These are phyloP conservation scores for Elanoides forficatus DNA, from an alignment of 2,113 vertebrate genomes.

Conservation along the genomic window DNA sequence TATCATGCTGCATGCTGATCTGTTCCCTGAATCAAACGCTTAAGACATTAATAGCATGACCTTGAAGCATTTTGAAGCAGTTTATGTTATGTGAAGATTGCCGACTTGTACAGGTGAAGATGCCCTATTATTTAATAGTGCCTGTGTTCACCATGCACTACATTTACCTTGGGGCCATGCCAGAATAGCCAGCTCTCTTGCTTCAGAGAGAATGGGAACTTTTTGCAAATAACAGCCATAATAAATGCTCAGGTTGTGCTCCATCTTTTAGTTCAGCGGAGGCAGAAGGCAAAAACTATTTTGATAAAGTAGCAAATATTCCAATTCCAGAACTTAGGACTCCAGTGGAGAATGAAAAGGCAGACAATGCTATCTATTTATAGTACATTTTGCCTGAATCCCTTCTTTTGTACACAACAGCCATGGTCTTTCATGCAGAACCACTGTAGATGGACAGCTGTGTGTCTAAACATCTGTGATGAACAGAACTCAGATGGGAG, in stretches of 20 bases:
- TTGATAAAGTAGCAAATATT: slow-evolving; percentile 64
- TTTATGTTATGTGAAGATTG: not conserved
- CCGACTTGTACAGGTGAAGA: not conserved
- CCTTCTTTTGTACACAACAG: slow-evolving; percentile 64
- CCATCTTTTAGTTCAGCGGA: slow-evolving; percentile 9
- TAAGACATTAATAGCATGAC: slow-evolving; percentile 28
- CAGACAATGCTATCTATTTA: slow-evolving; percentile 64
- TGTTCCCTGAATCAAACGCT: slow-evolving; percentile 22
- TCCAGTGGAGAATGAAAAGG: slow-evolving; percentile 58
- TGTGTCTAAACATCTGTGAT: slow-evolving; percentile 74
- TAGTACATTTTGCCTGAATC: slow-evolving; percentile 68
- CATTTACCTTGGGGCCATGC: not conserved
- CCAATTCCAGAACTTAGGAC: slow-evolving; percentile 62
- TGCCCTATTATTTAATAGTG: not conserved
- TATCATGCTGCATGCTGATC: slow-evolving; percentile 35
- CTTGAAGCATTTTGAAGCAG: slow-evolving; percentile 1
- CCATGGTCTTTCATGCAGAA: slow-evolving; percentile 73
- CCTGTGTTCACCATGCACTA: not conserved
- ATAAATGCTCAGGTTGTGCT: slow-evolving; percentile 47
- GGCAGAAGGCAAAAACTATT: slow-evolving; percentile 52
- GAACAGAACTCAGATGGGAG: slow-evolving; percentile 74
- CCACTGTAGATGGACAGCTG: slow-evolving; percentile 74
- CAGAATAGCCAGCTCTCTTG: not conserved
- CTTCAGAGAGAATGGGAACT: slow-evolving; percentile 1
- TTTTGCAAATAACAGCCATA: slow-evolving; percentile 13